Conservation (phyloP, 2,113 vertebrate species). For the Garra rufa region DNA sequence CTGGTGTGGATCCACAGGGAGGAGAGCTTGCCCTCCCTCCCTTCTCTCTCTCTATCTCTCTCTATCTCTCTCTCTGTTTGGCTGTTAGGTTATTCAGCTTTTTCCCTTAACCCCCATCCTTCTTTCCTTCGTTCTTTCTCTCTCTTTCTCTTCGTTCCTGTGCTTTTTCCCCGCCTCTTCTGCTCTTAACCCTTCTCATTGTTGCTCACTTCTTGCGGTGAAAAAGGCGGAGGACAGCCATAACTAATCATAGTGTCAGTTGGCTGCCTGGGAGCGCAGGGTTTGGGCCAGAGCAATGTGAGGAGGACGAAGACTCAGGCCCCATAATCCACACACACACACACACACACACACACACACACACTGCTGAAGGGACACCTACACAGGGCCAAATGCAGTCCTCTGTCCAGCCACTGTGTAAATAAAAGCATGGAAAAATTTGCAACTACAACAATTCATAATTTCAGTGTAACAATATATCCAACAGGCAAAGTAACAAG, state of each 20-base stretch:
- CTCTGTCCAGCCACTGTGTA: slow-evolving; percentile 36
- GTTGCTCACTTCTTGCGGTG: slow-evolving; percentile 70
- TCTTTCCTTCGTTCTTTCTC: slow-evolving; percentile 53
- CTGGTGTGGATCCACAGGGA: slow-evolving; percentile 77
- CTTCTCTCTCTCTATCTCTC: slow-evolving; percentile 24
- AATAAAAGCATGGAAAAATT: slow-evolving; percentile 4
- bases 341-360: slow-evolving; percentile 50
- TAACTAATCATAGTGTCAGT: slow-evolving; percentile 87
- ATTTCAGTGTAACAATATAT: slow-evolving; percentile 6
- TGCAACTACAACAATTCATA: not conserved
- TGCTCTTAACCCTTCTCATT: slow-evolving; percentile 68
- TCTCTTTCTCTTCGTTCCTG: slow-evolving; percentile 45
- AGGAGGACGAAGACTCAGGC: slow-evolving; percentile 69
- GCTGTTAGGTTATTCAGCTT: slow-evolving; percentile 50
- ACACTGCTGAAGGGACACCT: slow-evolving; percentile 28
- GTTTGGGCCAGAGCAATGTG: slow-evolving; percentile 78
- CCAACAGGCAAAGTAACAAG: not conserved
- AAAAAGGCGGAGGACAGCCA: slow-evolving; percentile 79
- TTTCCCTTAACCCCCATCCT: slow-evolving; percentile 38
- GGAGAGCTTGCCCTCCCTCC: slow-evolving; percentile 63
- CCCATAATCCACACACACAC: slow-evolving; percentile 57
- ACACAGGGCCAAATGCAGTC: slow-evolving; percentile 43
- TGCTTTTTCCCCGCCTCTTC: slow-evolving; percentile 61
- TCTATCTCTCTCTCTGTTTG: slow-evolving; percentile 45
- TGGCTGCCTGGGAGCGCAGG: slow-evolving; percentile 82